Evolutionary conservation across 1,140 invertebrate species (phyloP), one percentile per base, ranked within the genome.

Genomic region (Drosophila eugracilis): DNA sequence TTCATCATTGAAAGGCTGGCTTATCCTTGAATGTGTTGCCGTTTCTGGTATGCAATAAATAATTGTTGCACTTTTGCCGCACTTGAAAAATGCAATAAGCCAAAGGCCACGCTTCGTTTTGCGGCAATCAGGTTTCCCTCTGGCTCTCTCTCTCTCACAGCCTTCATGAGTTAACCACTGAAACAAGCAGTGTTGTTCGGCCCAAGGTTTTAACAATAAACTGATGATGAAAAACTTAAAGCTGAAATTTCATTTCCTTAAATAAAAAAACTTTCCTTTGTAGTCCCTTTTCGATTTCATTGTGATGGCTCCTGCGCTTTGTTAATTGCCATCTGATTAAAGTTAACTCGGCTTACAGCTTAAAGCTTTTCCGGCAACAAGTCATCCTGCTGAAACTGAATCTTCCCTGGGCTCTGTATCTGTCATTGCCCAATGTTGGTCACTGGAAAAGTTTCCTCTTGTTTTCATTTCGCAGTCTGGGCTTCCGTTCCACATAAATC

Each of bases 31-130:
- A 36, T 32, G 19, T 30, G 24, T 34, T 50, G 30, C 45, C 39
- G 71, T 34, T 50, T 36, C 45, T 44, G 71, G 37, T 48, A 14
- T 48, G 75, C 47, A 60, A 77, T 86, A 81, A 86, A 81, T 86
- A 86, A 81, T 66, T 52, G 63, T 67, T 42, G 65, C 67, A 53
- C 47, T 67, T 67, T 67, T 42, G 57, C 52, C 47, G 44, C 66
- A 75, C 81, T 85, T 72, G 49, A 86, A 84, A 86, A 85, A 85
- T 74, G 63, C 79, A 85, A 85, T 85, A 86, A 86, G 63, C 79
- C 47, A 45, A 44, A 36, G 55, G 28, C 30, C 67, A 49, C 26
- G 45, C 41, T 70, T 47, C 48, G 34, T 28, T 59, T 37, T 37
- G 55, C 28, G 42, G 42, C 30, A 32, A 28, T 41, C 45, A 26